phyloP scores from a whole-genome alignment of 2,113 vertebrate species.

The Sinocyclocheilus anshuiensis region DNA sequence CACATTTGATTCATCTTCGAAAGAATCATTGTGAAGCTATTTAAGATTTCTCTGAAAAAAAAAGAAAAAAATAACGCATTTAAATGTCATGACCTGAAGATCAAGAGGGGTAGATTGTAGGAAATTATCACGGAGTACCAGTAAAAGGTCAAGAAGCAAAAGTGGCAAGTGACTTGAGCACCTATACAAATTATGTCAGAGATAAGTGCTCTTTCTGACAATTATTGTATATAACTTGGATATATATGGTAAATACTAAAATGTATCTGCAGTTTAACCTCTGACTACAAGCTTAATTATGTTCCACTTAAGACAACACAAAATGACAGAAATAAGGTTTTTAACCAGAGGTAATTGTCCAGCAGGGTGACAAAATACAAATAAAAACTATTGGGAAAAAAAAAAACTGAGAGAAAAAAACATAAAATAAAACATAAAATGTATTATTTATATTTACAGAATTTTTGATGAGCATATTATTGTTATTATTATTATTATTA shows the following conservation, averaged over 20 bases:
- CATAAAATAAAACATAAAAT: background rate
- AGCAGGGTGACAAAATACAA: background rate
- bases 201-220: slow-evolving; percentile 2
- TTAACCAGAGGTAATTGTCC: background rate
- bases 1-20: background rate
- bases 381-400: background rate
- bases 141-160: slow-evolving; percentile 11
- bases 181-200: slow-evolving; percentile 14
- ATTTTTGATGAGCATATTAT: background rate
- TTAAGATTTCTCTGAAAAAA: background rate
- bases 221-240: slow-evolving; percentile 18
- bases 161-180: background rate
- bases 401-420: no score
- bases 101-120: background rate
- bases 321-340: background rate
- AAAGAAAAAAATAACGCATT: background rate
- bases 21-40: background rate
- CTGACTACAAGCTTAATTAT: background rate
- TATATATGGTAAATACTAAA: background rate
- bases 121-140: background rate
- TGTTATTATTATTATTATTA: background rate
- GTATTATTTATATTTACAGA: no score
- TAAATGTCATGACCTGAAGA: slow-evolving; percentile 2
- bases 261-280: background rate
- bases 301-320: background rate